These are phyloP conservation scores for Tylochromis polylepis DNA, from an alignment of 2,113 vertebrate species.

Conservation along the genomic window DNA sequence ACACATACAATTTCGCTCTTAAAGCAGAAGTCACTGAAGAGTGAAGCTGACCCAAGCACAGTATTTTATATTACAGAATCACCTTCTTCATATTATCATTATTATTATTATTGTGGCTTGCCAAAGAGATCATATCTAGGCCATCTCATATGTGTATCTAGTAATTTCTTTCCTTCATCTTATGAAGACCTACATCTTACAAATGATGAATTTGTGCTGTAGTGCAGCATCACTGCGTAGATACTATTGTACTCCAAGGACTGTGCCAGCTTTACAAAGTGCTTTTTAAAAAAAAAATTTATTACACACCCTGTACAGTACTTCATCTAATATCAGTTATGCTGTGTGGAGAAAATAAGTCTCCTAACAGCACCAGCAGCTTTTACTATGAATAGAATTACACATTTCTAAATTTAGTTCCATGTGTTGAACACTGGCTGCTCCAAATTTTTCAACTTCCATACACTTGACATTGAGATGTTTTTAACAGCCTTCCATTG, in stretches of 20 bases:
- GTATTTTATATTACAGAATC: neutral
- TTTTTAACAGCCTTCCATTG: neutral
- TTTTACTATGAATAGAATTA: neutral
- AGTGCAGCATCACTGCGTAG: neutral
- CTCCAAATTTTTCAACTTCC: constrained; percentile 10
- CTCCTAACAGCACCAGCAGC: neutral
- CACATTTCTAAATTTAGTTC: neutral
- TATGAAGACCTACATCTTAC: neutral
- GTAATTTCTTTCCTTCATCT: neutral
- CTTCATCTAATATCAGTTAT: neutral
- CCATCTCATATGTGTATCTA: neutral
- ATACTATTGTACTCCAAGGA: neutral
- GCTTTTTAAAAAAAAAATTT: too few species aligned
- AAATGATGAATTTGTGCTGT: neutral
- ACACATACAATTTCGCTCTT: neutral
- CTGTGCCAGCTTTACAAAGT: neutral
- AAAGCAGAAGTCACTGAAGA: neutral
- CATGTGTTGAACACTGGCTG: neutral
- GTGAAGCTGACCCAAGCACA: neutral
- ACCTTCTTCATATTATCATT: neutral
- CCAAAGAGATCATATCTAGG: neutral
- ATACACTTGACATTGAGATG: neutral
- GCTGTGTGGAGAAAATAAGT: neutral
- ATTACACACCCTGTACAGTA: neutral
- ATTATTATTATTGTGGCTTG: neutral